Base-by-base conservation (phyloP, 1,140 invertebrate species). In the Idris sp. region DNA sequence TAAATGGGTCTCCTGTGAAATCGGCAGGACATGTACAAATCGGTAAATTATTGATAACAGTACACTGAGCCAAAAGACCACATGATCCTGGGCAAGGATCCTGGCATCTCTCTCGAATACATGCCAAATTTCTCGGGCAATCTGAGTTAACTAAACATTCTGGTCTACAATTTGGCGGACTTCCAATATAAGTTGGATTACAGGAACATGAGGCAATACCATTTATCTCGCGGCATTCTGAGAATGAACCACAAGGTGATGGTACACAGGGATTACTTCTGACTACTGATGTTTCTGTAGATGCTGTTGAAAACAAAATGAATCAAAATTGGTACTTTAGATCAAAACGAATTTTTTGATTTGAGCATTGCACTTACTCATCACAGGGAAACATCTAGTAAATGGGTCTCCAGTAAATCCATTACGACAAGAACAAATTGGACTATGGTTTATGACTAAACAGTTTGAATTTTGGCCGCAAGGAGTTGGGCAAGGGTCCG, bases 41-140 rank as follows among this genome's bases (percentile, higher is more conserved):
- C 8, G 92, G 89, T 41, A 89, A 90, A 67, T 92, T 91, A 80
- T 92, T 92, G 5, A 89, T 86, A 8, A 92, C 90, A 51, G 67
- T 84, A 77, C 93, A 94, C 2, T 89, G 81, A 8, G 92, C 90
- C 67, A 89, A 89, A 10, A 89, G 48, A 36, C 92, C 93, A 84
- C 93, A 94, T 11, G 91, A 90, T 16, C 92, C 92, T 8, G 89
- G 89, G 80, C 93, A 94, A 56, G 92, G 92, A 80, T 93, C 91
- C 68, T 86, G 84, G 82, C 93, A 94, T 84, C 91, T 92, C 44
- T 91, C 88, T 40, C 89, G 88, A 48, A 92, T 90, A 78, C 92
- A 93, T 28, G 91, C 91, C 31, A 82, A 80, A 67, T 90, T 88
- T 79, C 89, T 91, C 1, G 89, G 61, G 79, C 92, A 93, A 76